Evolutionary conservation across 2,888 invertebrate genomes (phyloP).

Genomic region (Phasia obesa): DNA sequence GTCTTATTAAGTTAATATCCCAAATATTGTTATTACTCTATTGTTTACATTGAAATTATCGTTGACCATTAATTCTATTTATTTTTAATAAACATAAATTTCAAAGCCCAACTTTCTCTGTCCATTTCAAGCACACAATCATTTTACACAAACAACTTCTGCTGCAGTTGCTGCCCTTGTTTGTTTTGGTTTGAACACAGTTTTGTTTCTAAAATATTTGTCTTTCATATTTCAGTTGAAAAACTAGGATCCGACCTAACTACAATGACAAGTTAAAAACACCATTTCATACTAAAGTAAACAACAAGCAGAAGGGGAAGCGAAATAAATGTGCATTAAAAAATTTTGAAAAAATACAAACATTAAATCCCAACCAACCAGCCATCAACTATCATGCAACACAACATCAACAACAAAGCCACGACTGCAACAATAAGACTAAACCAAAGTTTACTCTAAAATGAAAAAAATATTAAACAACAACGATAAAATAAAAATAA

Average conservation of each 20-base stretch:
- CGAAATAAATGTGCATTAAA: no score
- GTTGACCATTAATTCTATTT: slow-evolving; percentile 19
- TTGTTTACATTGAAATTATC: slow-evolving; percentile 12
- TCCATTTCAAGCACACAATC: no score
- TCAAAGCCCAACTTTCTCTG: no score
- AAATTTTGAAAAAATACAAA: slow-evolving; percentile 12
- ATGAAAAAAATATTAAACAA: slow-evolving; percentile 1
- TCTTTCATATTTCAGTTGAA: slow-evolving; percentile 44
- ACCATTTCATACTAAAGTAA: slow-evolving; percentile 11
- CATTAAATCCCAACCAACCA: slow-evolving; percentile 45
- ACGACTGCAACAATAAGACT: slow-evolving; percentile 12
- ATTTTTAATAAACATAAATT: slow-evolving; percentile 21
- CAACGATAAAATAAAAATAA: background rate
- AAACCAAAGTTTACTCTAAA: slow-evolving; percentile 29
- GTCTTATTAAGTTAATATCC: no score
- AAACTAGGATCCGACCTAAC: no score
- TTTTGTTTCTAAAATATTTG: slow-evolving; percentile 53
- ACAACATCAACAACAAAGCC: slow-evolving; percentile 29
- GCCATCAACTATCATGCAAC: slow-evolving; percentile 53
- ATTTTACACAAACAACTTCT: no score
- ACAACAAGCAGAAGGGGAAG: background rate
- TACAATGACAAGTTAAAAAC: background rate
- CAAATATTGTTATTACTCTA: background rate
- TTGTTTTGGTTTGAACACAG: background rate
- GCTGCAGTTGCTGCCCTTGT: background rate